Evolutionary conservation across 2,888 invertebrate genomes (phyloP).

Genomic region (Dimorphilus gyrociliatus): DNA sequence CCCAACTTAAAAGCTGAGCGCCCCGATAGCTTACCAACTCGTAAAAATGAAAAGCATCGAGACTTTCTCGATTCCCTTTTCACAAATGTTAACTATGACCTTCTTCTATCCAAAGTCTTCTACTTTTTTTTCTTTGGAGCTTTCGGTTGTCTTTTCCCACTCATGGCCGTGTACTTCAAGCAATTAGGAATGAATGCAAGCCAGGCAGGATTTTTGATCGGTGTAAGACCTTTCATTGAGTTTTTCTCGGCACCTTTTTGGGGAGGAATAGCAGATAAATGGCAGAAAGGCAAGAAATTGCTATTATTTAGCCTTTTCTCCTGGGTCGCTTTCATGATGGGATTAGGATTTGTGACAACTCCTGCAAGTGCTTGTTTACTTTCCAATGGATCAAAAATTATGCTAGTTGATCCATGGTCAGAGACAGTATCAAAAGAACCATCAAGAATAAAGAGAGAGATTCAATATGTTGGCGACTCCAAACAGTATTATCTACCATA

Average conservation of each 20-base stretch:
- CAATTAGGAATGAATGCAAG: constrained; percentile 98
- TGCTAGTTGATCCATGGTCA: constrained; percentile 13
- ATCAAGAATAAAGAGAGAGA: constrained; percentile 1
- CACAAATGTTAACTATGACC: constrained; percentile 9
- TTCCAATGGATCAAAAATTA: constrained; percentile 47
- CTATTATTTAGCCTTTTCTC: constrained; percentile 74
- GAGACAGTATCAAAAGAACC: constrained; percentile 1
- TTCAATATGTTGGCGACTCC: too few relatives aligned
- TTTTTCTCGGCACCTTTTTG: constrained; percentile 94
- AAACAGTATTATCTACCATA: not conserved
- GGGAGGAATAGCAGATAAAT: constrained; percentile 82
- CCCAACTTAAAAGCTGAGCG: too few relatives aligned
- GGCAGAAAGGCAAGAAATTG: constrained; percentile 46
- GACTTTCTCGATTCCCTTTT: too few relatives aligned
- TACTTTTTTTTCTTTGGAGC: constrained; percentile 99
- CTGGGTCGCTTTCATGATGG: constrained; percentile 92
- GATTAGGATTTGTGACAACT: constrained; percentile 84
- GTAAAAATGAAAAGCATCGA: too few relatives aligned
- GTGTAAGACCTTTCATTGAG: constrained; percentile 88
- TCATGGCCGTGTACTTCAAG: constrained; percentile 98
- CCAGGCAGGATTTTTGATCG: constrained; percentile 68
- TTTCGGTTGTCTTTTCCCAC: constrained; percentile 89
- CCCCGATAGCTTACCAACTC: too few relatives aligned
- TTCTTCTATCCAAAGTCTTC: constrained; percentile 86
- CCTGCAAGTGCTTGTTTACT: constrained; percentile 72